Percentiles rank a stretch among this genome's conserved stretches.
Conservation (phyloP, 2,888 invertebrate species). For the Ceriagrion tenellum region DNA sequence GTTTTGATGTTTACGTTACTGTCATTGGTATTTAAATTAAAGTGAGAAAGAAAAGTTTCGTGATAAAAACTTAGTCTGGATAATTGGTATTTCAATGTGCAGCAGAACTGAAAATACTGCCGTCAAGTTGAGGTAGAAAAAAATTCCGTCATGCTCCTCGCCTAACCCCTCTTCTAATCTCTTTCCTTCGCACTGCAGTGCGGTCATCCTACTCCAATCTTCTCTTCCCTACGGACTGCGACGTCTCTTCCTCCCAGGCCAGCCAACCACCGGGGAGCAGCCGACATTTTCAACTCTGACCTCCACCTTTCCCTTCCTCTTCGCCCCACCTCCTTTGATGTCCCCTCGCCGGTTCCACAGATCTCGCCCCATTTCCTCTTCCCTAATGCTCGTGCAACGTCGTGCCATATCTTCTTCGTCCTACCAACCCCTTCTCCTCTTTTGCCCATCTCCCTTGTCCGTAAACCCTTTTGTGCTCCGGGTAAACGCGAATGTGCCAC, state of each 20-base stretch:
- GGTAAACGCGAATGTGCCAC: background rate
- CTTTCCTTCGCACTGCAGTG: background rate
- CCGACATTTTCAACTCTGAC: background rate
- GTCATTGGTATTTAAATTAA: too few species aligned
- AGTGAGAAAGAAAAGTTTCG: too few species aligned
- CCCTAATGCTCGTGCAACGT: background rate
- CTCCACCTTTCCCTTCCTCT: background rate
- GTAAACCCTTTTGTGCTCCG: slow-evolving; percentile 14
- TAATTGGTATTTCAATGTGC: too few species aligned
- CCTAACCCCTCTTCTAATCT: too few species aligned
- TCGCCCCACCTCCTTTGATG: background rate
- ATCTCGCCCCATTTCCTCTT: slow-evolving; percentile 10
- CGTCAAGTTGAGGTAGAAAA: background rate
- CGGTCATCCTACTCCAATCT: background rate
- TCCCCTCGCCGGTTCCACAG: background rate
- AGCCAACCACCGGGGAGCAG: background rate
- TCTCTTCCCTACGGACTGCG: background rate
- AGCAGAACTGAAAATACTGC: background rate
- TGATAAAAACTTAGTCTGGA: too few species aligned
- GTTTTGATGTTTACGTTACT: too few species aligned
- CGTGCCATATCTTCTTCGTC: background rate
- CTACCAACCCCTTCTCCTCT: background rate
- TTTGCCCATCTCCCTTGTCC: background rate
- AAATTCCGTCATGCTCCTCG: too few species aligned
- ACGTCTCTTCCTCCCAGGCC: background rate